phyloP scores from a whole-genome alignment of 2,113 vertebrate genomes.

The Hypanus sabinus region DNA sequence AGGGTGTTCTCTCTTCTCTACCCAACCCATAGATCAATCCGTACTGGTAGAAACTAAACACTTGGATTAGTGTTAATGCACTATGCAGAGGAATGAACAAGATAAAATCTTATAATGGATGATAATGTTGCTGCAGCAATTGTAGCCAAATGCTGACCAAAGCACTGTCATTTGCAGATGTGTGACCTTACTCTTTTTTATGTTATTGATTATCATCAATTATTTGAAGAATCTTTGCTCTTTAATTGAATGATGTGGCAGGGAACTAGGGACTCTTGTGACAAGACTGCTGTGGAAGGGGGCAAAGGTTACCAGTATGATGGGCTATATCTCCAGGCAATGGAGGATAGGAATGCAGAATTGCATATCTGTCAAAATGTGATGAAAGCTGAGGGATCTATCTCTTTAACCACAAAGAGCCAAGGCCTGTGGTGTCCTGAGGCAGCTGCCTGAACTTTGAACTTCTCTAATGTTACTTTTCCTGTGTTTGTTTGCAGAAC shows the following conservation, averaged over 20 bases:
- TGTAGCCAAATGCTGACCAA: constrained; percentile 14
- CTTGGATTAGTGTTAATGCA: constrained; percentile 24
- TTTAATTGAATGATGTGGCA: constrained; percentile 16
- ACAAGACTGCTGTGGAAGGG: constrained; percentile 1
- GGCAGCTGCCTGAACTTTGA: constrained; percentile 32
- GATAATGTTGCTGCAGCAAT: constrained; percentile 28
- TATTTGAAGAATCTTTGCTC: constrained; percentile 32
- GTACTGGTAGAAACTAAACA: constrained; percentile 1
- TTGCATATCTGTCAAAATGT: constrained; percentile 30
- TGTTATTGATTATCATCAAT: constrained; percentile 36
- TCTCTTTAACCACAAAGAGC: neutral
- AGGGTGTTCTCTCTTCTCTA: neutral
- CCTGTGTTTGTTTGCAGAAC: constrained; percentile 35
- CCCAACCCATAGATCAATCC: neutral
- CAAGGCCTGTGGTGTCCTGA: constrained; percentile 21
- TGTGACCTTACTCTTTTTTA: constrained; percentile 28
- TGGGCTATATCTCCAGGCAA: constrained; percentile 34
- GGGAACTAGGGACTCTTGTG: constrained; percentile 24
- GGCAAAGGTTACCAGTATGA: constrained; percentile 3
- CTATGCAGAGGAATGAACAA: neutral
- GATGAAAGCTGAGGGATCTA: constrained; percentile 25
- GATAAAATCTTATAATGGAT: constrained; percentile 30
- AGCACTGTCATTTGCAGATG: constrained; percentile 35
- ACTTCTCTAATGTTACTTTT: constrained; percentile 33
- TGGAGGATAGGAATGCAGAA: constrained; percentile 30